Percentiles rank a stretch among this genome's conserved stretches.
These are phyloP conservation scores for Dexiosoma caninum DNA, from an alignment of 2,888 invertebrate genomes.

Conservation along the genomic window DNA sequence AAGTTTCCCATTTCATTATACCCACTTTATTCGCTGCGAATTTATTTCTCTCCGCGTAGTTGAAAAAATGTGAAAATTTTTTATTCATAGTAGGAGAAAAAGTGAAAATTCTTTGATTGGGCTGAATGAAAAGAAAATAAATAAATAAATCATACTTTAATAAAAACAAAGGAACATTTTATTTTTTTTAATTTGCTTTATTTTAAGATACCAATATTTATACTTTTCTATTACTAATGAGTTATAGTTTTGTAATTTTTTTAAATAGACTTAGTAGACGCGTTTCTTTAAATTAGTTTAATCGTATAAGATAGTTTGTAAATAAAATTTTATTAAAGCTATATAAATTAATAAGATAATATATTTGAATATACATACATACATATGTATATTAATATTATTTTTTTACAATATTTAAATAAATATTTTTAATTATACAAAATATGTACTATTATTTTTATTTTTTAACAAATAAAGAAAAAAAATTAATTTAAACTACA, in stretches of 20 bases:
- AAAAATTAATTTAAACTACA: conserved; percentile 34
- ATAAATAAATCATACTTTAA: too few species aligned
- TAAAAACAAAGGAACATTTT: too few species aligned
- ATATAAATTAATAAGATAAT: conserved; percentile 1
- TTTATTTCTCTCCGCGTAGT: too few species aligned
- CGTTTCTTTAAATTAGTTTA: conserved; percentile 29
- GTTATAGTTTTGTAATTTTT: conserved; percentile 21
- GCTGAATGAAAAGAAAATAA: too few species aligned
- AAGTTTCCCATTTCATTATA: too few species aligned
- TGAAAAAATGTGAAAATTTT: too few species aligned
- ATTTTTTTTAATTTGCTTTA: not conserved
- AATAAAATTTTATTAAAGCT: conserved; percentile 30
- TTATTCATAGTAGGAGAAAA: too few species aligned
- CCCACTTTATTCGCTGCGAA: too few species aligned
- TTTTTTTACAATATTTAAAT: conserved; percentile 7
- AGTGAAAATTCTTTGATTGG: too few species aligned
- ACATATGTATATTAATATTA: too few species aligned
- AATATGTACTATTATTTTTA: conserved; percentile 14
- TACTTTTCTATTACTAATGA: not conserved
- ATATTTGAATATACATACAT: too few species aligned
- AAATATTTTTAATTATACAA: conserved; percentile 24
- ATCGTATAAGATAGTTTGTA: conserved; percentile 52
- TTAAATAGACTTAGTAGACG: not conserved
- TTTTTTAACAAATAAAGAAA: conserved; percentile 16
- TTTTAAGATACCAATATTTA: not conserved